Evolutionary conservation across 2,113 vertebrate species (phyloP), one percentile per base, ranked within the genome.

Genomic region (Tauraco erythrolophus): DNA sequence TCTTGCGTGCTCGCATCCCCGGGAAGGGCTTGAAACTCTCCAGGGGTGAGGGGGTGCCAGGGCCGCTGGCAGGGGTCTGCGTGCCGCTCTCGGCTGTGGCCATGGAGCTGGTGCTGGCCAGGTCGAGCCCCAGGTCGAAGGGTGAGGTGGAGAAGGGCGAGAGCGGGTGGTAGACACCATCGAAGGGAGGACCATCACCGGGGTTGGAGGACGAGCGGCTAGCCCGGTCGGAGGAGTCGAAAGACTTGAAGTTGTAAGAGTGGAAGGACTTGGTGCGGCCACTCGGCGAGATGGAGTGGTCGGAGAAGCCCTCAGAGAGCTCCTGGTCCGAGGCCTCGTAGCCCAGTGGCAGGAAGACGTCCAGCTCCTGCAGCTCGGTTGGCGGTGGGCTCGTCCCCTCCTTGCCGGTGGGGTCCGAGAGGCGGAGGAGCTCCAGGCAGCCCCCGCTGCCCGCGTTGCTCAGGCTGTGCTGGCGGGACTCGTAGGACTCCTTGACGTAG

Each of bases 401-500:
- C 48, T 65, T 77, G 65, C 86, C 2, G 0, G 60, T 5, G 45
- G 66, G 4, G 37, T 96, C 94, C 0, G 87, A 92, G 30, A 46
- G 89, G 96, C 6, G 89, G 22, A 30, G 88, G 53, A 15, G 89
- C 62, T 95, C 97, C 27, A 7, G 75, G 37, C 82, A 92, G 61
- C 84, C 72, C 12, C 72, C 31, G 13, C 75, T 81, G 76, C 69
- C 71, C 7, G 96, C 90, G 50, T 81, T 54, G 10, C 97, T 98
- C 27, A 89, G 90, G 97, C 97, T 98, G 94, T 83, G 95, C 10
- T 96, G 97, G 10, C 96, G 94, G 5, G 98, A 98, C 66, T 98
- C 98, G 4, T 98, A 98, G 6, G 99, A 99, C 89, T 99, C 99
- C 91, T 99, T 99, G 87, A 99, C 98, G 1, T 99, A 99, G 56